Evolutionary conservation across 2,113 vertebrate genomes (phyloP), one percentile per base, ranked within the genome.

Genomic region (Cavia aperea): DNA sequence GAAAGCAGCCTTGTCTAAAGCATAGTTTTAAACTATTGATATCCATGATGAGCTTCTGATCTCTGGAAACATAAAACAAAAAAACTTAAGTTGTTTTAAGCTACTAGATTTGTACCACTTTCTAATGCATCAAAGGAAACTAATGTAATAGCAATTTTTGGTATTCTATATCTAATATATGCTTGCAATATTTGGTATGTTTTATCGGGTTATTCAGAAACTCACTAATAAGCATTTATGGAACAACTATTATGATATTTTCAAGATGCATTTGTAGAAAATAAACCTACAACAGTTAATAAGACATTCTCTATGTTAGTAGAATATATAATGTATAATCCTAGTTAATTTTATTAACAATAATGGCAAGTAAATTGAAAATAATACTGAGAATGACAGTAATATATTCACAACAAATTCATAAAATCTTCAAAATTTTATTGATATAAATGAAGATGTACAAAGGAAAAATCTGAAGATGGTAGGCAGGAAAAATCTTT

Each of bases 391-490:
- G 26, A 15, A 82, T 85, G 5, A 94, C 68, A 84, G 4, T 43
- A 31, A 3, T 39, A 26, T 87, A 12, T 39, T 92, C 19, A 90
- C 63, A 81, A 43, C 60, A 75, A 77, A 10, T 63, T 63, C n/a
- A 85, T 24, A 88, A 43, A 63, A 93, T 89, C 85, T 85, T n/a
- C 10, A 81, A 88, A 85, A 51, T 91, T 83, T 91, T 93, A 43
- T 56, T 81, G 31, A 49, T 72, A 14, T 85, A 23, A 39, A 84
- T 63, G 14, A 84, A 72, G 26, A 70, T 58, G 88, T 86, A 81
- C 7, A 75, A 7, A 4, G 81, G 84, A 58, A 54, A 88, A 58
- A 94, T 51, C 58, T 77, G 73, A 91, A 62, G 54, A 60, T 65
- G 7, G 63, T 86, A 78, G 70, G 24, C 14, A 62, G 36, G 88